Evolutionary conservation across 2,113 vertebrate species (phyloP), one percentile per base, ranked within the genome.

Genomic region (Macrotis lagotis): DNA sequence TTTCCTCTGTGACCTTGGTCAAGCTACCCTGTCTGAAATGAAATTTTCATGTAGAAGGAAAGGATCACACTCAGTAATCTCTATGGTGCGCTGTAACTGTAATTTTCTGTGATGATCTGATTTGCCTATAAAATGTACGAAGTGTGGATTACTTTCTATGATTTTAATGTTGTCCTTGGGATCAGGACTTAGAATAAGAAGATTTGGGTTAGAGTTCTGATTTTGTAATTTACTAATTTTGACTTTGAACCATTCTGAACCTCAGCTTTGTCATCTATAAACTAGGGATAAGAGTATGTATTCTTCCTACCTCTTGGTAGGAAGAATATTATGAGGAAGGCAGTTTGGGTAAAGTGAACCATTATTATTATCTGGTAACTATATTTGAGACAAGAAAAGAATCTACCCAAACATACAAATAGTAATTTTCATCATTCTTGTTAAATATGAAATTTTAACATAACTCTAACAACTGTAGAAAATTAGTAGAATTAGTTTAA

Each of bases 81-180:
- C 37, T 74, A 22, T 74, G 66, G 37, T n/a, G 5, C 37, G 37
- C 22, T 44, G 24, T 4, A n/a, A 6, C 37, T 83, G 24, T 83
- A 83, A 83, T 83, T 83, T 6, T 83, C 66, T 44, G 31, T 66
- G 66, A 74, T n/a, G 59, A 74, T 92, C 92, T 66, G 22, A 44
- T 92, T 59, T 94, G 2, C 16, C 49, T 92, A 50, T 88, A 94
- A 55, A 90, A 52, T 94, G n/a, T 89, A 25, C 25, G 14, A 52
- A 94, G 47, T 51, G 5, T 91, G 48, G 37, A 51, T 94, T 31
- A 95, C 51, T 93, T 50, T 49, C 91, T 88, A 8, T 49, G 25
- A 66, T 88, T 59, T 91, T 14, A 93, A 90, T 88, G 92, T 94
- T 91, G 19, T 93, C 19, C 6, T 6, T 83, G 14, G 37, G n/a